These are phyloP conservation scores for Spinibarbus caldwelli DNA, from an alignment of 2,797 vertebrate genomes.

Conservation along the genomic window DNA sequence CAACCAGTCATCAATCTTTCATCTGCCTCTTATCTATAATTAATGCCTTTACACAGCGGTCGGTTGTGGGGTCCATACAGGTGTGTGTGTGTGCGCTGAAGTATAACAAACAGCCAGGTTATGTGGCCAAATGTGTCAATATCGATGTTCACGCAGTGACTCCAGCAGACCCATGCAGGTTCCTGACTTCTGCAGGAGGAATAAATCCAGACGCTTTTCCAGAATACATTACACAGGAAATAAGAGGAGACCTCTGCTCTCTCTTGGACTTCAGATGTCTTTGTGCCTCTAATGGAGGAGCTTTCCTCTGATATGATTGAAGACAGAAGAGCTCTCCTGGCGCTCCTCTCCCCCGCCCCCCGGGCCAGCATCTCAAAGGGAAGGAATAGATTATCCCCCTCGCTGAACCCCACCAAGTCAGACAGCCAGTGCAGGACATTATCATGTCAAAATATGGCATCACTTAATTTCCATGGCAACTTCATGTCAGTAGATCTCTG, in stretches of 20 bases:
- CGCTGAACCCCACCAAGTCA: constrained; percentile 62
- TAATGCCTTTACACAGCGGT: constrained; percentile 60
- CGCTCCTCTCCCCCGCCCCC: constrained; percentile 54
- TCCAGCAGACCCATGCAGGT: constrained; percentile 34
- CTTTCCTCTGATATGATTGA: constrained; percentile 65
- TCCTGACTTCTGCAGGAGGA: constrained; percentile 50
- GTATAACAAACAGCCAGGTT: constrained; percentile 30
- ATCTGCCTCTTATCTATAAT: constrained; percentile 63
- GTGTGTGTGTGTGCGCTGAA: not conserved
- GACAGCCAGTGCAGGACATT: constrained; percentile 58
- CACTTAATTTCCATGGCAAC: constrained; percentile 60
- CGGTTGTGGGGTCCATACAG: constrained; percentile 55
- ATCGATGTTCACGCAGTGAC: constrained; percentile 27
- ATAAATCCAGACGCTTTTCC: constrained; percentile 61
- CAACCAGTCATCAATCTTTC: constrained; percentile 65
- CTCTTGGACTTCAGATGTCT: constrained; percentile 61
- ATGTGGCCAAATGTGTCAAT: constrained; percentile 38
- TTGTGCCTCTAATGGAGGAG: constrained; percentile 65
- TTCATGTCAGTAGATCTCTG: constrained; percentile 42
- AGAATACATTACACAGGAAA: constrained; percentile 64
- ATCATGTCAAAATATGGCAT: constrained; percentile 63
- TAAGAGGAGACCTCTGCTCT: constrained; percentile 62
- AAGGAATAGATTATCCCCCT: constrained; percentile 65
- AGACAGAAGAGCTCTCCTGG: constrained; percentile 63
- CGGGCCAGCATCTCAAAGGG: constrained; percentile 64